phyloP scores from a whole-genome alignment of 2,797 vertebrate genomes.

The Mergus octosetaceus region DNA sequence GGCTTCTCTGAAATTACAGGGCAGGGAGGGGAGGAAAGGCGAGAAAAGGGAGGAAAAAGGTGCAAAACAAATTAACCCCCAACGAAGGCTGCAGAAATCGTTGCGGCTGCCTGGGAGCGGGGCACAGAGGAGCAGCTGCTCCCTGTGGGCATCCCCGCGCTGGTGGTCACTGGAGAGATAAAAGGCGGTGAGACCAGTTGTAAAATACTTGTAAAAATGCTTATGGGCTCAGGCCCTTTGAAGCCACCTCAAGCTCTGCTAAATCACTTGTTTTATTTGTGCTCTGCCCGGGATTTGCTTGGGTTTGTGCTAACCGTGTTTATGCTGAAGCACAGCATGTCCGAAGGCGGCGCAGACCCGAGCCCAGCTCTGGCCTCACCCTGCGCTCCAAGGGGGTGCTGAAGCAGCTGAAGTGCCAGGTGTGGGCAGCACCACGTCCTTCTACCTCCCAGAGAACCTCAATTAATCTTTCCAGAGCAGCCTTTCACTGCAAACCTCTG shows the following conservation, averaged over 20 bases:
- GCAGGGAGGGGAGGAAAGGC: neutral
- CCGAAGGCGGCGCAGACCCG: neutral
- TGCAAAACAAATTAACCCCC: neutral
- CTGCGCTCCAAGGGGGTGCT: neutral
- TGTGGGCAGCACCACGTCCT: neutral
- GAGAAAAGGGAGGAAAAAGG: neutral
- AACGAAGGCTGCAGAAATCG: neutral
- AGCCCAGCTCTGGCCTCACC: neutral
- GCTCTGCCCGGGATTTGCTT: conserved; percentile 46
- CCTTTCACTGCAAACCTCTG: neutral
- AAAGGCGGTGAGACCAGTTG: conserved; percentile 13
- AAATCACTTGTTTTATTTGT: conserved; percentile 48
- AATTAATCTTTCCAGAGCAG: neutral
- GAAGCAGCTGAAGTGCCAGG: neutral
- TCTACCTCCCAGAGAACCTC: neutral
- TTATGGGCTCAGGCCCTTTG: conserved; percentile 17
- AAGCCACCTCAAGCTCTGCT: conserved; percentile 31
- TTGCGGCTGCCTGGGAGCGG: neutral
- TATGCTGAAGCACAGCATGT: neutral
- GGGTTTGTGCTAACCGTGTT: conserved; percentile 56
- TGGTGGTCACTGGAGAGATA: conserved; percentile 23
- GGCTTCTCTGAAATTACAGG: neutral
- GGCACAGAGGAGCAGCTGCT: neutral
- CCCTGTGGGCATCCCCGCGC: neutral
- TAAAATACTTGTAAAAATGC: conserved; percentile 51